These are phyloP conservation scores for Agriotes lineatus DNA, from an alignment of 2,888 invertebrate genomes.

Conservation along the genomic window DNA sequence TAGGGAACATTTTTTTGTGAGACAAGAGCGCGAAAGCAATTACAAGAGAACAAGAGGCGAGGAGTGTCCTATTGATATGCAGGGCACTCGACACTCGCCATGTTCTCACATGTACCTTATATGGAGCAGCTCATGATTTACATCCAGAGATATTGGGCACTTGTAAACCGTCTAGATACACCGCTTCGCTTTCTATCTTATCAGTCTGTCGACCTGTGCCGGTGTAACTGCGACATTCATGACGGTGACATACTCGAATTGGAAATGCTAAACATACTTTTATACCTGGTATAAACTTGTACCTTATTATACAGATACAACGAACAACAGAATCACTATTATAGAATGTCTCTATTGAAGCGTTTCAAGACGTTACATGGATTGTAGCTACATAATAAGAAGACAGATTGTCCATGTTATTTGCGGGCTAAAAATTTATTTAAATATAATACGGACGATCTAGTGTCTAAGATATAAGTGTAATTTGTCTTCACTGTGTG, in stretches of 20 bases:
- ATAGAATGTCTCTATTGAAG: constrained; percentile 52
- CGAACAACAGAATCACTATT: constrained; percentile 43
- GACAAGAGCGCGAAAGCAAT: constrained; percentile 19
- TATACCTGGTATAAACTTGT: constrained; percentile 52
- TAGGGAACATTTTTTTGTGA: too few species aligned
- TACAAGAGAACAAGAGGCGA: constrained; percentile 37
- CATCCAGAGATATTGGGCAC: constrained; percentile 63
- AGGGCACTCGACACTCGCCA: constrained; percentile 54
- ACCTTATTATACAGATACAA: constrained; percentile 53
- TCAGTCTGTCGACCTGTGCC: constrained; percentile 56
- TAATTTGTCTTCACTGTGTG: constrained; percentile 4
- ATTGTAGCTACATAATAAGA: constrained; percentile 25
- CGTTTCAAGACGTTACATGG: constrained; percentile 49
- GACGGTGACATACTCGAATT: constrained; percentile 55
- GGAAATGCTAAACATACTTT: constrained; percentile 53
- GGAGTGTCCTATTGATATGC: constrained; percentile 56
- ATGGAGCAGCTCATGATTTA: constrained; percentile 64
- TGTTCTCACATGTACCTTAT: constrained; percentile 59
- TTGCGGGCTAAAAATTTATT: constrained; percentile 22
- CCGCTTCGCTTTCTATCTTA: constrained; percentile 64
- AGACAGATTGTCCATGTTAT: constrained; percentile 30
- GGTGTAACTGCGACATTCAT: constrained; percentile 48
- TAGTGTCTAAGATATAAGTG: constrained; percentile 1
- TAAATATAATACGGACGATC: constrained; percentile 17
- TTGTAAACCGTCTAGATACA: constrained; percentile 62